phyloP scores from a whole-genome alignment of 2,888 invertebrate species.

The Axea sp. region DNA sequence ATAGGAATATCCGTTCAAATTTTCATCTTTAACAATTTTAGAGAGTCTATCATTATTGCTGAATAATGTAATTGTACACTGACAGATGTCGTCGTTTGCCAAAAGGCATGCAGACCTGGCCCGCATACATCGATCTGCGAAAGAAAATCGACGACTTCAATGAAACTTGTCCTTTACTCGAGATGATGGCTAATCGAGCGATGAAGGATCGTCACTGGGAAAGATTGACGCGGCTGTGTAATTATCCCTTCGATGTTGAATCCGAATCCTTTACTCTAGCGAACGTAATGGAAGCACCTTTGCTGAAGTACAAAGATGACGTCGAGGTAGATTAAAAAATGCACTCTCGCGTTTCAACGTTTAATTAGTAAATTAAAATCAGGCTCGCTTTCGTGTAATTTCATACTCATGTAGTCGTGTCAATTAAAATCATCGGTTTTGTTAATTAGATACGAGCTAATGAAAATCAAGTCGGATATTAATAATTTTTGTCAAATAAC shows the following conservation, averaged over 20 bases:
- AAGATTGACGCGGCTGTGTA: conserved; percentile 82
- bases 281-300: conserved; percentile 91
- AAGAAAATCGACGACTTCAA: conserved; percentile 95
- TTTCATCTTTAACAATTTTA: no score
- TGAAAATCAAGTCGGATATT: no score
- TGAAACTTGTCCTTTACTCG: conserved; percentile 90
- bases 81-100: conserved; percentile 90
- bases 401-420: conserved; percentile 16
- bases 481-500: no score
- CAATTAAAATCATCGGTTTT: conserved; percentile 40
- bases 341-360: conserved; percentile 34
- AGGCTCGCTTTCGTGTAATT: conserved; percentile 13
- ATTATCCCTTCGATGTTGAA: conserved; percentile 87
- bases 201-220: conserved; percentile 92
- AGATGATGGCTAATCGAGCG: conserved; percentile 92
- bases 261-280: conserved; percentile 89
- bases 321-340: conserved; percentile 84
- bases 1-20: no score
- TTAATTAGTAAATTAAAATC: conserved; percentile 55
- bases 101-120: conserved; percentile 92
- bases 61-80: no score
- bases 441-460: conserved; percentile 23
- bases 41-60: no score
- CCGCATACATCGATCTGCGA: conserved; percentile 91
- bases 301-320: conserved; percentile 90